Base-by-base conservation (phyloP, 2,113 vertebrate species). In the Cheirogaleus medius region DNA sequence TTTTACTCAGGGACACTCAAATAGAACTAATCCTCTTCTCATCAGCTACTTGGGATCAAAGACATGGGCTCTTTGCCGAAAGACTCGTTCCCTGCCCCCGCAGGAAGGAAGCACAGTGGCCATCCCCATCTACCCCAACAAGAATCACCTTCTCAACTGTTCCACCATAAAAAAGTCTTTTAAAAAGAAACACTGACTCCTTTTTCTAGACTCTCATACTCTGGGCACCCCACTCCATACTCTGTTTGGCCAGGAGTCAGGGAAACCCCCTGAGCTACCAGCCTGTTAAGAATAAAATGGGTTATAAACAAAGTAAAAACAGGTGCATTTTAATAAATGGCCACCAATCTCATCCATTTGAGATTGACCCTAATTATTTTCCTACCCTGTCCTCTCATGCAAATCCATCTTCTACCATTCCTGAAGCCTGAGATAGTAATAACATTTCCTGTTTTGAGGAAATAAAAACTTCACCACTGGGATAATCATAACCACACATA, bases 401-500 rank as follows among this genome's bases (percentile, higher is more conserved):
- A 93, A 82, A 92, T 71, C 56, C 5, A 83, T 76, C 52, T 93
- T 87, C 52, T 83, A 32, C 42, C 80, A 94, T 56, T 82, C 78
- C 18, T 81, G 32, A 8, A 69, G 47, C 20, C 42, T 82, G 25
- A 80, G 25, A 85, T 92, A 94, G 66, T 80, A 89, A 1, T 81
- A 81, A 73, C 12, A 83, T 12, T 77, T 95, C 25, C 39, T 68
- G 54, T 56, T 71, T 86, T 47, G 5, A 82, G 47, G 42, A 78
- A 92, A 90, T 58, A 80, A 87, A 97, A 87, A 60, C 60, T 49
- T 66, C 69, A 83, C 32, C 74, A 84, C n/a, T 68, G 58, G 20
- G 42, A 89, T 94, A 63, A 69, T 80, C 39, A 76, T 44, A 89
- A 44, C 18, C 25, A 85, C 42, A 96, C 56, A 85, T 44, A 85